Evolutionary conservation across 92 coral and sea anemone species (phyloP).

Genomic region (Bergia puertoricense): DNA sequence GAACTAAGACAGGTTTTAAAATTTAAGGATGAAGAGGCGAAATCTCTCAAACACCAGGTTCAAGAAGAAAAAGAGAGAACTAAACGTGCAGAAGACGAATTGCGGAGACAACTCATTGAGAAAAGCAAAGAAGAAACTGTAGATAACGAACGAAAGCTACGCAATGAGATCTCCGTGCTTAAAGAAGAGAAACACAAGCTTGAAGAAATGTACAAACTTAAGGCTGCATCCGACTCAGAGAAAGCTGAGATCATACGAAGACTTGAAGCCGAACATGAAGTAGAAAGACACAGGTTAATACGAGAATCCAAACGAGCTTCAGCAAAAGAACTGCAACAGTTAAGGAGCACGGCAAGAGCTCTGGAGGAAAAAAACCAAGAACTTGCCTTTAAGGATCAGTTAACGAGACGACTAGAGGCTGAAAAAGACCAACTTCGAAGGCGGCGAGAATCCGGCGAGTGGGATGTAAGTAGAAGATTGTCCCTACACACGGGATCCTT

Average conservation of each 20-base stretch:
- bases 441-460: constrained; percentile 58
- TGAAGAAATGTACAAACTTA: constrained; percentile 80
- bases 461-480: constrained; percentile 48
- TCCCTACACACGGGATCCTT: constrained; percentile 25
- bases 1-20: constrained; percentile 88
- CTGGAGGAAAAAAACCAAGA: constrained; percentile 87
- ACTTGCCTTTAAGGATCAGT: constrained; percentile 87
- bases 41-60: constrained; percentile 84
- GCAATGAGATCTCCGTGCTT: constrained; percentile 69
- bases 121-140: constrained; percentile 58
- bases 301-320: constrained; percentile 90
- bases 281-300: constrained; percentile 76
- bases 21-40: constrained; percentile 93
- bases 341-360: constrained; percentile 82
- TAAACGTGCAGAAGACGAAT: constrained; percentile 83
- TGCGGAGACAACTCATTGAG: constrained; percentile 69
- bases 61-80: constrained; percentile 81
- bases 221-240: constrained; percentile 87
- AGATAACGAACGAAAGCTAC: constrained; percentile 74
- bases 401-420: constrained; percentile 83
- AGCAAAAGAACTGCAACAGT: constrained; percentile 87
- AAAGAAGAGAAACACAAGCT: constrained; percentile 83
- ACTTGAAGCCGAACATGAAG: constrained; percentile 86
- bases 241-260: constrained; percentile 92
- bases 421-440: constrained; percentile 80